These are phyloP conservation scores for Drosophila leonis DNA, from an alignment of 2,888 invertebrate species.

Conservation along the genomic window DNA sequence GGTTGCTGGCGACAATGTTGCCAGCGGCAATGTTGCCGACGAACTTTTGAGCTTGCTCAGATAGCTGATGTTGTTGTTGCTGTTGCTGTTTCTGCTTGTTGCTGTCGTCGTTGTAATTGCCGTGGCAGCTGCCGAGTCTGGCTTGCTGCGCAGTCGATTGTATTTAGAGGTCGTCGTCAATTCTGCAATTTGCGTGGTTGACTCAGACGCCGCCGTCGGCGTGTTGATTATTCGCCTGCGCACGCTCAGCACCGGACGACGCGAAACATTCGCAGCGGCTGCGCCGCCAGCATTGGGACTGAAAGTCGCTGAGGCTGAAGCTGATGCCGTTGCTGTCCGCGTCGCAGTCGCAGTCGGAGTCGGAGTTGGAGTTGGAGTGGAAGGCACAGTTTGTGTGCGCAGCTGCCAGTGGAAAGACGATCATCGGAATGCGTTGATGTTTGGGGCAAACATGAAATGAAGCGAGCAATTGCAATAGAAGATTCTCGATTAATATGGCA, in stretches of 20 bases:
- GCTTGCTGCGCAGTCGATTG: conserved; percentile 69
- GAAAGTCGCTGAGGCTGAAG: conserved; percentile 27
- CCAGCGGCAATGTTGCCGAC: conserved; percentile 33
- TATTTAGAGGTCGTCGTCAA: conserved; percentile 77
- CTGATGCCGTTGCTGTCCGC: background rate
- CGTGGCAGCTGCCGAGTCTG: conserved; percentile 48
- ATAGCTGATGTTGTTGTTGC: conserved; percentile 40
- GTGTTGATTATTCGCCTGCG: conserved; percentile 82
- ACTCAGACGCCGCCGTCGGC: conserved; percentile 48
- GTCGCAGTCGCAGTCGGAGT: conserved; percentile 23
- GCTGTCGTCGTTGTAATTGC: conserved; percentile 43
- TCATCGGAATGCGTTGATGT: conserved; percentile 12
- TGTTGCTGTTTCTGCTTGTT: conserved; percentile 37
- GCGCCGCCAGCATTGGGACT: conserved; percentile 20
- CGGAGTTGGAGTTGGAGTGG: conserved; percentile 36
- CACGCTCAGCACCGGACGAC: conserved; percentile 83
- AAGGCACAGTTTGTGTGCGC: conserved; percentile 59
- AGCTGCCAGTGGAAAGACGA: conserved; percentile 47
- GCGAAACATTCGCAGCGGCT: conserved; percentile 62
- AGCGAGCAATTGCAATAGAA: conserved; percentile 24
- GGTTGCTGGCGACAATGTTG: conserved; percentile 58
- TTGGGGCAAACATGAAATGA: conserved; percentile 35
- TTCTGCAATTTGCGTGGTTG: conserved; percentile 63
- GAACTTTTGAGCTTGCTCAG: conserved; percentile 58
- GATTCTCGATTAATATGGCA: conserved; percentile 7